These are phyloP conservation scores for Athalia cordata DNA, from an alignment of 2,888 invertebrate genomes.

Conservation along the genomic window DNA sequence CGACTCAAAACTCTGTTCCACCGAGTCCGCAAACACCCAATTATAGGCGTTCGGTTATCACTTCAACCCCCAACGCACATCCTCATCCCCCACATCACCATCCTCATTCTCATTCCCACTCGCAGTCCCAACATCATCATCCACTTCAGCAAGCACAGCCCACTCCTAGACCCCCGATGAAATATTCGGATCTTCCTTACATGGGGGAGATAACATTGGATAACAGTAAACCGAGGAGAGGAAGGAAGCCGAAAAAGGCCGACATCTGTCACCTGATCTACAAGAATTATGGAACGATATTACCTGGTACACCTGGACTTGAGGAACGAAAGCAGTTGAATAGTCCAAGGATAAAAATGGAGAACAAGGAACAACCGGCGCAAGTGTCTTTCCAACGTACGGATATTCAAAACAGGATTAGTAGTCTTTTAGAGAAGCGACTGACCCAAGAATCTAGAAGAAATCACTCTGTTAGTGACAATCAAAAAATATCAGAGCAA, in stretches of 20 bases:
- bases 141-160: constrained; percentile 61
- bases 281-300: constrained; percentile 92
- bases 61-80: constrained; percentile 61
- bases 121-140: constrained; percentile 33
- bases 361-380: constrained; percentile 52
- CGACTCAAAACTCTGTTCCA: constrained; percentile 41
- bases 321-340: constrained; percentile 67
- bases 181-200: constrained; percentile 90
- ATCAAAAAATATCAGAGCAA: constrained; percentile 71
- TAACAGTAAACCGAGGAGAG: constrained; percentile 89
- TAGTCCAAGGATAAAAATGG: constrained; percentile 56
- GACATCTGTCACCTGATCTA: constrained; percentile 94
- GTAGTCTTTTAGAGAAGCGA: constrained; percentile 82
- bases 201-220: constrained; percentile 95
- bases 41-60: constrained; percentile 67
- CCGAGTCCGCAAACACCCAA: constrained; percentile 46
- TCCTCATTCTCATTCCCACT: constrained; percentile 17
- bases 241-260: constrained; percentile 93
- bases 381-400: constrained; percentile 75
- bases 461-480: constrained; percentile 70
- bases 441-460: constrained; percentile 81
- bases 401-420: constrained; percentile 82
- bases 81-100: constrained; percentile 42
- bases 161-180: constrained; percentile 74
- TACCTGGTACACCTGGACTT: constrained; percentile 83